Evolutionary conservation across 2,888 invertebrate genomes (phyloP).

Genomic region (Drosophila nr. medialis): DNA sequence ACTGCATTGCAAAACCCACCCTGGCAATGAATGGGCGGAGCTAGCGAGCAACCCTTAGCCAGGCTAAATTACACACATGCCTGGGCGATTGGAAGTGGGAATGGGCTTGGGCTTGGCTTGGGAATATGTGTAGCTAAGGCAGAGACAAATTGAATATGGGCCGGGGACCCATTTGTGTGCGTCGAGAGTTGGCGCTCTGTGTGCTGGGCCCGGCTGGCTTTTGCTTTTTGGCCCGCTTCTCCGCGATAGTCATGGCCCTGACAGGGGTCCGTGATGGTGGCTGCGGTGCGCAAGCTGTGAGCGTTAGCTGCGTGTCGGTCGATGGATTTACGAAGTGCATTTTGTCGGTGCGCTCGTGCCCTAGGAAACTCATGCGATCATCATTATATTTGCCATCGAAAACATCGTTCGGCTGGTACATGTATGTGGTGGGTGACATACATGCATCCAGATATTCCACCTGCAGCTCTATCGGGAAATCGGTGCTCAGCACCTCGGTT

Average conservation of each 20-base stretch:
- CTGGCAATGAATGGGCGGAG: slow-evolving; percentile 16
- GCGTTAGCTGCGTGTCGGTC: slow-evolving; percentile 20
- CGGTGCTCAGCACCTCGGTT: slow-evolving; percentile 58
- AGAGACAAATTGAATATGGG: slow-evolving; percentile 48
- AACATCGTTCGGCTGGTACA: slow-evolving; percentile 52
- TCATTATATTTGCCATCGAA: slow-evolving; percentile 55
- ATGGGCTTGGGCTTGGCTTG: not conserved
- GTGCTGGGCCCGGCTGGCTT: not conserved
- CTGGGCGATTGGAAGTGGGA: not conserved
- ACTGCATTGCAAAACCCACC: not conserved
- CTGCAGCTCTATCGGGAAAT: slow-evolving; percentile 46
- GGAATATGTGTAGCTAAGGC: not conserved
- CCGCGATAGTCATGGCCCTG: not conserved
- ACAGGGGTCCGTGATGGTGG: not conserved
- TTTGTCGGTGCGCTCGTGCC: slow-evolving; percentile 57
- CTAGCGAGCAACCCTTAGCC: slow-evolving; percentile 32
- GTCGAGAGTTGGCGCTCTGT: not conserved
- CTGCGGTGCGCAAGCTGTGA: slow-evolving; percentile 18
- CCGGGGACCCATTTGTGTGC: slow-evolving; percentile 15
- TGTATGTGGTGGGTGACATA: slow-evolving; percentile 63
- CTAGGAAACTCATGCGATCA: slow-evolving; percentile 49
- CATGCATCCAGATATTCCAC: slow-evolving; percentile 46
- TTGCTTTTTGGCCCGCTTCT: not conserved
- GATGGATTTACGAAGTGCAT: slow-evolving; percentile 67
- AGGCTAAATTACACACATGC: not conserved